A percentile compares a stretch with the other conserved stretches of the same genome.
phyloP scores from a whole-genome alignment of 35 echinoderm and acorn worm species.

The Apostichopus japonicus region DNA sequence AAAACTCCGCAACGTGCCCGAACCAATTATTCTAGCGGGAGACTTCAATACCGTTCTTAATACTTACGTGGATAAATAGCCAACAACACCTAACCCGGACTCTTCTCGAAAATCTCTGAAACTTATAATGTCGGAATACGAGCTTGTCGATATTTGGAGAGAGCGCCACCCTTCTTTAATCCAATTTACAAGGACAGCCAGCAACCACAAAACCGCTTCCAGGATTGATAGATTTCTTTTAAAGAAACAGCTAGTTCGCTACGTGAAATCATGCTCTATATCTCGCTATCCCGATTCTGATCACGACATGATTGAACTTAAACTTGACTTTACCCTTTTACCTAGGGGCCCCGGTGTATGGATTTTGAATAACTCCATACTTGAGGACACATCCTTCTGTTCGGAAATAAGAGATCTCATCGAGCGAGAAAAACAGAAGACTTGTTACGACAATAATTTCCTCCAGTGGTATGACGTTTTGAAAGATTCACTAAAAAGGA shows the following conservation, averaged over 20 bases:
- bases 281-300: background rate
- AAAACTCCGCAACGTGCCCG: background rate
- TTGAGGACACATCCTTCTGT: background rate
- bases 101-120: too few species aligned
- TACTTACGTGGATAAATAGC: background rate
- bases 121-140: too few species aligned
- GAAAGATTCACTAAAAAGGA: background rate
- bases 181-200: too few species aligned
- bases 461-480: slow-evolving; percentile 13
- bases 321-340: background rate
- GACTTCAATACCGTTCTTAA: background rate
- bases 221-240: slow-evolving; percentile 16
- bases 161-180: too few species aligned
- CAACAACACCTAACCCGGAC: background rate
- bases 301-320: background rate
- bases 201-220: background rate
- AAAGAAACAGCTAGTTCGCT: background rate
- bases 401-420: background rate
- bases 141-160: too few species aligned
- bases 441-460: background rate
- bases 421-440: background rate
- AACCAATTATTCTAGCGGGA: background rate
- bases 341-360: background rate
- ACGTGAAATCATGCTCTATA: background rate
- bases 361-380: slow-evolving; percentile 9